Base-by-base conservation (phyloP, 2,888 invertebrate genomes). In the Leucania comma region DNA sequence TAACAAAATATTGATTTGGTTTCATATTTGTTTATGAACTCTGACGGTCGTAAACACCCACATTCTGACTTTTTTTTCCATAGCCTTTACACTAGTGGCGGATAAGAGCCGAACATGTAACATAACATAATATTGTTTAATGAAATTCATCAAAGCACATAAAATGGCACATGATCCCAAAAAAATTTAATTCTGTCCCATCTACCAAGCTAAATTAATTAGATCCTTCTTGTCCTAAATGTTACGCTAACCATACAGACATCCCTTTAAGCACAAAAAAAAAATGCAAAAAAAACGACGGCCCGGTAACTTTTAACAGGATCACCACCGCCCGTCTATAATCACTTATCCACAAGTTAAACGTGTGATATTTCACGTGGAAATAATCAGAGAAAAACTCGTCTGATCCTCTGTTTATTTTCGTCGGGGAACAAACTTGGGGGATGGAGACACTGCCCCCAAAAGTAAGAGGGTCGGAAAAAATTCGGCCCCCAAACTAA, bases 401-500 rank as follows among this genome's bases (percentile, higher is more conserved):
- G 85, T 83, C 85, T 87, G 89, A 90, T 90, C 89, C 88, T 84
- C 86, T 90, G 92, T 92, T 91, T 92, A 93, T 93, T 93, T 92
- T 90, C 84, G 86, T 77, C 74, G 84, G 83, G 56, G 57, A 86
- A 82, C 87, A 84, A 83, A 81, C 78, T 82, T 82, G 83, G 86
- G 88, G 87, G 84, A 78, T 86, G 86, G 86, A 82, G 84, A 79
- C 83, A 73, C 84, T 72, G 86, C 75, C 82, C 86, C 89, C 86
- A 72, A 88, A 91, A 88, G 88, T 92, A 89, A 85, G 88, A 88
- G 90, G 90, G 87, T 88, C 85, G 91, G 91, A 92, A 92, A 90
- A 93, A 93, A 91, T 89, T n/a, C 87, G 87, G 72, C 63, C 71
- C 89, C 90, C 88, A 80, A 92, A 90, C 93, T 94, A 95, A 95